Evolutionary conservation across 2,888 invertebrate species (phyloP).

Genomic region (Bedellia somnulentella): DNA sequence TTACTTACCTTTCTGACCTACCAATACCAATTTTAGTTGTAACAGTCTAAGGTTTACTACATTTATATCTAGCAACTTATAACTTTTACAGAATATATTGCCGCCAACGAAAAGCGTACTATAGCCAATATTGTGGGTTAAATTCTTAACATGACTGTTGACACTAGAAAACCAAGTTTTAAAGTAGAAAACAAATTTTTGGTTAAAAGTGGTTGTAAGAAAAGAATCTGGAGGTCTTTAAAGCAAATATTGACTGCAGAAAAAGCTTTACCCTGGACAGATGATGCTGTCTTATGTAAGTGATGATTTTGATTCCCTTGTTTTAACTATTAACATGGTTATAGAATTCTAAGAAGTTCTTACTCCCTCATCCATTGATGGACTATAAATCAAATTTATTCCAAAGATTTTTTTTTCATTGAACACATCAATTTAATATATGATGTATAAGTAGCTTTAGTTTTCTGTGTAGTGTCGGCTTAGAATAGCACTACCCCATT

Average conservation of each 20-base stretch:
- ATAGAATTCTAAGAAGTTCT: not conserved
- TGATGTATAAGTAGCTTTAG: not conserved
- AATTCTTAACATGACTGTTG: too few species aligned
- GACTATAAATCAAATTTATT: not conserved
- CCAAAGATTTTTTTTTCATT: not conserved
- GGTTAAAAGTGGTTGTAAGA: slow-evolving; percentile 67
- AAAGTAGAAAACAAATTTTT: slow-evolving; percentile 54
- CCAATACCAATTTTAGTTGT: too few species aligned
- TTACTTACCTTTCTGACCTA: too few species aligned
- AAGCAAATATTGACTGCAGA: slow-evolving; percentile 87
- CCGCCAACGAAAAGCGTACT: too few species aligned
- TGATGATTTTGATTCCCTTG: slow-evolving; percentile 6
- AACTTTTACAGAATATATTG: too few species aligned
- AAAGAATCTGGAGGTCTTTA: slow-evolving; percentile 83
- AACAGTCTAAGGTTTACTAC: too few species aligned
- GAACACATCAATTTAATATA: not conserved
- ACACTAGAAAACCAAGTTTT: slow-evolving; percentile 35
- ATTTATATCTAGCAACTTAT: too few species aligned
- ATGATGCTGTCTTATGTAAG: slow-evolving; percentile 76
- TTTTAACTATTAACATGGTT: not conserved
- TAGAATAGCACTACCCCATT: too few species aligned
- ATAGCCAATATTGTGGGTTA: too few species aligned
- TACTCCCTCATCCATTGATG: not conserved
- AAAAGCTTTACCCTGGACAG: slow-evolving; percentile 74
- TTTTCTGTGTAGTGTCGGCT: too few species aligned